Evolutionary conservation across 2,888 invertebrate species (phyloP), one percentile per base, ranked within the genome.

Genomic region (Uloborus plumipes): DNA sequence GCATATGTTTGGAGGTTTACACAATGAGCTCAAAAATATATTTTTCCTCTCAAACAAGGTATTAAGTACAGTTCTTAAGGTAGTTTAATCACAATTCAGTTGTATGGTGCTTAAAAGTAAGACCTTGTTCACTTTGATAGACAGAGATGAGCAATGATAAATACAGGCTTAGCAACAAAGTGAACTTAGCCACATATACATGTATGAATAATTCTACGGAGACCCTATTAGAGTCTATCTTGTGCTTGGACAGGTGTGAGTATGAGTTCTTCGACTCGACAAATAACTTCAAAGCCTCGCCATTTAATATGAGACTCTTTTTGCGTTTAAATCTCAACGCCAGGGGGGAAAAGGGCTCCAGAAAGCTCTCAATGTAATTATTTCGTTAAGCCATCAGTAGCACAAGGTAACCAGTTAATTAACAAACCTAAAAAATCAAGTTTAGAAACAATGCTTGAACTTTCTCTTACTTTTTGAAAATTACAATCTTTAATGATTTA

Each of bases 221-320:
- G 77, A 83, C 83, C 73, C 83, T 59, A 76, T 65, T 39, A 59
- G 82, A 76, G 83, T 76, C 81, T 82, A 82, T 65, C 67, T 83
- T 83, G 83, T 83, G 83, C 83, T 83, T 83, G 83, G 83, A 83
- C 83, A 83, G 83, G 83, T 83, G 77, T 82, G 83, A 82, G 76
- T 76, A 70, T 81, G 62, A 82, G 76, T 75, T 83, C 83, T 69
- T 82, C 71, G 69, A 81, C 80, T 74, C 80, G 69, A 81, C 70
- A 78, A 65, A 78, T 58, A 78, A 78, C 62, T 73, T 80, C 31
- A 62, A 80, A 81, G 67, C 64, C 74, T 80, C 62, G 79, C 20
- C 66, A 59, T 66, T 47, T 67, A 15, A 70, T 67, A 67, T 66
- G 67, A 80, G 51, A 47, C 50, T 55, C 73, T 70, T 74, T 74